phyloP scores from a whole-genome alignment of 2,888 invertebrate species.

The Noctua comes region DNA sequence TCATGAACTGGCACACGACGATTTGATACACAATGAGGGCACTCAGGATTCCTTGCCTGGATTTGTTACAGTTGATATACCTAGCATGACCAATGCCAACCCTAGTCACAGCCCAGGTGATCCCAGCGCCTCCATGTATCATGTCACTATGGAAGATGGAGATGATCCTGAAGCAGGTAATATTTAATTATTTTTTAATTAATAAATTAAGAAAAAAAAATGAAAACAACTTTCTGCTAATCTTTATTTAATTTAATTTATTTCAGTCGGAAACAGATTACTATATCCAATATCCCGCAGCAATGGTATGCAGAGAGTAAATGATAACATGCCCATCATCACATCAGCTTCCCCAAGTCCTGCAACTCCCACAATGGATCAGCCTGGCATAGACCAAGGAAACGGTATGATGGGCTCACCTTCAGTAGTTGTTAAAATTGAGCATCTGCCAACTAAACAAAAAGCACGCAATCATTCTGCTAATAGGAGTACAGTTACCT shows the following conservation, averaged over 20 bases:
- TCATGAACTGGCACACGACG: slow-evolving; percentile 88
- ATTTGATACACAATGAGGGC: slow-evolving; percentile 79
- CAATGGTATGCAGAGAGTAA: slow-evolving; percentile 69
- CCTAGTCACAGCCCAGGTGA: slow-evolving; percentile 70
- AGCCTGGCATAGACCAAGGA: slow-evolving; percentile 70
- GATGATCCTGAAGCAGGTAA: slow-evolving; percentile 83
- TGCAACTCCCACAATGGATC: slow-evolving; percentile 63
- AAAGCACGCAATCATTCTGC: slow-evolving; percentile 39
- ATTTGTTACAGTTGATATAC: slow-evolving; percentile 78
- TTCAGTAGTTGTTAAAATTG: slow-evolving; percentile 68
- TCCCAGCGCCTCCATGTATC: slow-evolving; percentile 76
- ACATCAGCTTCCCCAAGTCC: slow-evolving; percentile 77
- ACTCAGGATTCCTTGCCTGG: slow-evolving; percentile 80
- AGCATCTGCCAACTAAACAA: slow-evolving; percentile 25
- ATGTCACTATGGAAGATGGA: slow-evolving; percentile 87
- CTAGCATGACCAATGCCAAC: slow-evolving; percentile 62
- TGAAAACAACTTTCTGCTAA: neutral
- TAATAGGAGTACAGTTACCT: slow-evolving; percentile 48
- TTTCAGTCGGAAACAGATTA: slow-evolving; percentile 75
- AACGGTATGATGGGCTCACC: slow-evolving; percentile 69
- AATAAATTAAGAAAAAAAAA: neutral
- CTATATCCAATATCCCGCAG: slow-evolving; percentile 71
- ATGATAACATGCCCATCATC: slow-evolving; percentile 73
- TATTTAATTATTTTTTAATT: neutral
- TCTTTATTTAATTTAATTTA: slow-evolving; percentile 2